These are phyloP conservation scores for Ephialtes manifestator DNA, from an alignment of 2,888 invertebrate species.

Conservation along the genomic window DNA sequence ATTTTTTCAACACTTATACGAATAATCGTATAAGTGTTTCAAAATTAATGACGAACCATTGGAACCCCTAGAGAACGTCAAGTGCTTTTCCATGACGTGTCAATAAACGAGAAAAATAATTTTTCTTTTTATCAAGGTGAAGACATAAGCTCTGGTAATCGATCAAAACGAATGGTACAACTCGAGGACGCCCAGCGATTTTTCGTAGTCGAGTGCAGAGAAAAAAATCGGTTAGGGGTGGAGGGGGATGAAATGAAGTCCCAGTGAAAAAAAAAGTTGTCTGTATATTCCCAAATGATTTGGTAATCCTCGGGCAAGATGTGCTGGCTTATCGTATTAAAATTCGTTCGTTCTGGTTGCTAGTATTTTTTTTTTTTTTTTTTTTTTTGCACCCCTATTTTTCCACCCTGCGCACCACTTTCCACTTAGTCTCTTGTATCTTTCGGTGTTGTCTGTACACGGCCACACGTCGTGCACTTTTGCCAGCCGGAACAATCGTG, in stretches of 20 bases:
- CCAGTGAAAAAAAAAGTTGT: not conserved
- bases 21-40: not conserved
- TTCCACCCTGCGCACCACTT: not conserved
- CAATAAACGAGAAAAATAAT: not conserved
- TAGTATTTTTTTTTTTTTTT: conserved; percentile 17
- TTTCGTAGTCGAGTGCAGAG: not conserved
- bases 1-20: not conserved
- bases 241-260: conserved; percentile 11
- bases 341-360: conserved; percentile 41
- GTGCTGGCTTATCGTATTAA: conserved; percentile 55
- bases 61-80: not conserved
- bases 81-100: not conserved
- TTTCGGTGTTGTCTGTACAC: not conserved
- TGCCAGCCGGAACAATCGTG: conserved; percentile 19
- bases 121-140: not conserved
- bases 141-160: not conserved
- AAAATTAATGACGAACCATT: not conserved
- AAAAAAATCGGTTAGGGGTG: not conserved
- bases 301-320: conserved; percentile 49
- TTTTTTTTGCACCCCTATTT: conserved; percentile 21
- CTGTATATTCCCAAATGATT: conserved; percentile 37
- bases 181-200: not conserved
- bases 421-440: not conserved
- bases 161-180: not conserved
- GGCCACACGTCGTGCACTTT: conserved; percentile 36